Evolutionary conservation across 2,888 invertebrate genomes (phyloP).

Genomic region (Linnaemya vulpina): DNA sequence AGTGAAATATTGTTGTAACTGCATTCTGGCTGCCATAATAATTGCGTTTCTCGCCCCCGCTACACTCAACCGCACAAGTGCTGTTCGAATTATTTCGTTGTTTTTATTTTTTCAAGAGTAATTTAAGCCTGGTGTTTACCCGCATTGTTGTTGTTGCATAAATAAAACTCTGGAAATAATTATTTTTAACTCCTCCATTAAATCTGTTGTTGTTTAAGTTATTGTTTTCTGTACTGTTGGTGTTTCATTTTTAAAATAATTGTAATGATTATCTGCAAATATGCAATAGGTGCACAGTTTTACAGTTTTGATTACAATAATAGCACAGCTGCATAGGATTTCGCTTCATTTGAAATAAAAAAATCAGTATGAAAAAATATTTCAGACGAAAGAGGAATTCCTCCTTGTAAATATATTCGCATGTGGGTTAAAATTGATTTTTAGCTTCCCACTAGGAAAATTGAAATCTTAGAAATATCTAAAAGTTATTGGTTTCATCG

Average conservation of each 20-base stretch:
- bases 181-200: conserved; percentile 53
- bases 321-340: no score
- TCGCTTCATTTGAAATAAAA: no score
- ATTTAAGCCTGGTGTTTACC: conserved; percentile 12
- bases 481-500: no score
- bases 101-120: conserved; percentile 8
- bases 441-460: no score
- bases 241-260: conserved; percentile 74
- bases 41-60: conserved; percentile 33
- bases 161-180: conserved; percentile 23
- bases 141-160: conserved; percentile 36
- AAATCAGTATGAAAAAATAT: no score
- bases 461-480: no score
- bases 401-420: no score
- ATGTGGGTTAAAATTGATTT: no score
- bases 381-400: no score
- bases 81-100: not conserved
- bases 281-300: conserved; percentile 10
- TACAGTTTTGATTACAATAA: not conserved
- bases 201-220: conserved; percentile 42
- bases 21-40: conserved; percentile 56
- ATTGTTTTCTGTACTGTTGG: conserved; percentile 15
- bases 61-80: not conserved
- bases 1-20: conserved; percentile 57
- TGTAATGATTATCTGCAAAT: conserved; percentile 77